phyloP scores from a whole-genome alignment of 2,888 invertebrate species.

The Ctenicera cuprea region DNA sequence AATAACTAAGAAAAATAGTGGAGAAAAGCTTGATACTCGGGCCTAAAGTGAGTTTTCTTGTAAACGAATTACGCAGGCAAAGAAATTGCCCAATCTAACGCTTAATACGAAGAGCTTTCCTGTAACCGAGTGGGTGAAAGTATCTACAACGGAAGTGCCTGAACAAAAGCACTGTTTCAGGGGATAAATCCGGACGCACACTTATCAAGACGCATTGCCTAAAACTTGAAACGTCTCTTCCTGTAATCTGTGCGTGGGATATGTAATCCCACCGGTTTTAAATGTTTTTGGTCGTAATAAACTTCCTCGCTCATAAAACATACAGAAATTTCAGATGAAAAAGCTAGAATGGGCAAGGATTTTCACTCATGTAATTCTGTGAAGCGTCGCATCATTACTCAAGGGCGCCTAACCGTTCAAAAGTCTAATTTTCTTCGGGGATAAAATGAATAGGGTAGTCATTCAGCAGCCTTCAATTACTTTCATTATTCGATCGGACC shows the following conservation, averaged over 20 bases:
- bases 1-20: too few relatives aligned
- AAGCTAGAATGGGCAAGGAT: not conserved
- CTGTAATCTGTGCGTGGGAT: conserved; percentile 1
- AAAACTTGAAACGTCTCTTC: not conserved
- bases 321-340: not conserved
- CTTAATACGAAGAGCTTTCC: not conserved
- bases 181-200: conserved; percentile 8
- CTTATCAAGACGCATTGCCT: not conserved
- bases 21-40: too few relatives aligned
- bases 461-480: not conserved
- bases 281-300: not conserved
- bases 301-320: not conserved
- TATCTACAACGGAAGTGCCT: not conserved
- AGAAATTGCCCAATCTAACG: not conserved
- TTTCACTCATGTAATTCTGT: not conserved
- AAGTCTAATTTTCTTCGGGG: not conserved
- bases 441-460: conserved; percentile 2
- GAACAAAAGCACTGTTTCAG: not conserved
- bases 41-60: not conserved
- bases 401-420: not conserved
- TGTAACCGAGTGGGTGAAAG: not conserved
- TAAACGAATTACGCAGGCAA: not conserved
- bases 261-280: not conserved
- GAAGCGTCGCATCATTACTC: not conserved
- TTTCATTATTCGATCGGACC: too few relatives aligned